Conservation (phyloP, 2,888 invertebrate genomes). For the Boloria selene region DNA sequence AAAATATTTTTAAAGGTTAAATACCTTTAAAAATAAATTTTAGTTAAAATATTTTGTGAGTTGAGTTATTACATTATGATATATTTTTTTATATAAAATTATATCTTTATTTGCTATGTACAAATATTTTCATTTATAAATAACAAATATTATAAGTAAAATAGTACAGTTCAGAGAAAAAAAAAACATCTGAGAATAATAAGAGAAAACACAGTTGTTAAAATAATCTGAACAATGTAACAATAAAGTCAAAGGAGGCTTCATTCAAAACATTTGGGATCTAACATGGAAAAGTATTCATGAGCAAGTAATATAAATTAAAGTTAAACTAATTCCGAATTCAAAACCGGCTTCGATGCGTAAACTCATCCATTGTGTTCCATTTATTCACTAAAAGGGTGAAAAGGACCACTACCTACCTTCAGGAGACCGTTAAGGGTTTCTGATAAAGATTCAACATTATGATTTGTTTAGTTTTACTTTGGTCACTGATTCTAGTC, state of each 20-base stretch:
- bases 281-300: conserved; percentile 36
- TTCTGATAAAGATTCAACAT: conserved; percentile 30
- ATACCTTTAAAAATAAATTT: too few species aligned
- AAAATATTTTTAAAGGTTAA: too few species aligned
- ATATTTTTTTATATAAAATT: too few species aligned
- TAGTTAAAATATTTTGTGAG: too few species aligned
- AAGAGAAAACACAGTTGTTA: conserved; percentile 1
- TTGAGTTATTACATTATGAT: too few species aligned
- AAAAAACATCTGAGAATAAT: not conserved
- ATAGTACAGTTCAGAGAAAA: not conserved
- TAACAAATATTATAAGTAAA: too few species aligned
- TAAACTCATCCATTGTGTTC: conserved; percentile 45
- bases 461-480: conserved; percentile 14
- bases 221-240: conserved; percentile 18
- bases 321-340: conserved; percentile 41
- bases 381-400: conserved; percentile 56
- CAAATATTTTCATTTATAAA: too few species aligned
- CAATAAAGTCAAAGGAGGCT: conserved; percentile 11
- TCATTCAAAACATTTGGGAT: conserved; percentile 29
- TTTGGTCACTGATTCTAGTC: not conserved
- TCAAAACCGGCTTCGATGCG: conserved; percentile 38
- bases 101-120: too few species aligned
- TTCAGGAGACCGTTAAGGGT: conserved; percentile 33
- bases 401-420: conserved; percentile 45
- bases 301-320: conserved; percentile 37